phyloP scores from a whole-genome alignment of 2,888 invertebrate species.

The Nemotelus nigrinus region DNA sequence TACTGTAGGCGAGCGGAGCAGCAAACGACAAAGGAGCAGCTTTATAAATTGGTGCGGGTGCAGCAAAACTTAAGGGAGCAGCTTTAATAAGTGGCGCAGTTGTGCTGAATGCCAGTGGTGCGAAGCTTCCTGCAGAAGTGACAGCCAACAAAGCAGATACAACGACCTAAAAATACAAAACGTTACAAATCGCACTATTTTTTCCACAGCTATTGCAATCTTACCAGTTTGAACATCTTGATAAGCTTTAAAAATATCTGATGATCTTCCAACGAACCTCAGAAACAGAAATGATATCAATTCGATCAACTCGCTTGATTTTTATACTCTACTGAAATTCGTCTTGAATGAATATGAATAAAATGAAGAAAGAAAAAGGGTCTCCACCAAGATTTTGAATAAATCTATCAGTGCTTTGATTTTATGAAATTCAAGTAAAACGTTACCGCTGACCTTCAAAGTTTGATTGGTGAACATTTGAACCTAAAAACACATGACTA shows the following conservation, averaged over 20 bases:
- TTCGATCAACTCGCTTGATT: neutral
- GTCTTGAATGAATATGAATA: neutral
- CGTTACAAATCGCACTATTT: neutral
- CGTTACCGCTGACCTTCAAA: no score
- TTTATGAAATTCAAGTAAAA: neutral
- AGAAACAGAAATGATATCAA: slow-evolving; percentile 30
- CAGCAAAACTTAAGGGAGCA: slow-evolving; percentile 7
- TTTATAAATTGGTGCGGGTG: slow-evolving; percentile 20
- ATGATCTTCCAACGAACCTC: neutral
- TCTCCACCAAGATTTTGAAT: neutral
- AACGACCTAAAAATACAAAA: slow-evolving; percentile 11
- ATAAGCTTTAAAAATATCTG: neutral
- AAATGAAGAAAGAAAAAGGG: slow-evolving; percentile 29
- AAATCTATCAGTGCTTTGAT: neutral
- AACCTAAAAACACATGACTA: no score
- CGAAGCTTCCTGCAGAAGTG: neutral
- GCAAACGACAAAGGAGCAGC: slow-evolving; percentile 8
- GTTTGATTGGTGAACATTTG: no score
- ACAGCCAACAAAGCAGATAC: slow-evolving; percentile 31
- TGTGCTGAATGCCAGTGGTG: neutral
- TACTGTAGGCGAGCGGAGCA: neutral
- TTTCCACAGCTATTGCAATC: neutral
- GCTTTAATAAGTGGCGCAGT: slow-evolving; percentile 2
- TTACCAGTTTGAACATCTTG: slow-evolving; percentile 42
- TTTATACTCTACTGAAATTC: slow-evolving; percentile 21